Evolutionary conservation across 2,888 invertebrate species (phyloP).

Genomic region (Athalia rosae): DNA sequence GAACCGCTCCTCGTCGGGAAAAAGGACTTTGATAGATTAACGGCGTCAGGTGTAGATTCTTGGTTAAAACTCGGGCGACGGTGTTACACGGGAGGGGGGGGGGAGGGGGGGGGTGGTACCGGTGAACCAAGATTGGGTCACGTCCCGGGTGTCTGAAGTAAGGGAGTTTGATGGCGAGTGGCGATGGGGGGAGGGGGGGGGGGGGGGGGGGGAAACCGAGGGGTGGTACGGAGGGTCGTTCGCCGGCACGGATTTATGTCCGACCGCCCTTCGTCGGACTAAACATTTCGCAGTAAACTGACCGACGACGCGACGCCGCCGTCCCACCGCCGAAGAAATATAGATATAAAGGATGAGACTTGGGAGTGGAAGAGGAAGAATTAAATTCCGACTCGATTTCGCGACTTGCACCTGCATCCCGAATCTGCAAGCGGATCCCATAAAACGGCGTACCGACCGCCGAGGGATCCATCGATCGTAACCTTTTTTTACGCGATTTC

Average conservation of each 20-base stretch:
- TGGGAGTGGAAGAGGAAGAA: too few relatives aligned
- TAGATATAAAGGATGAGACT: too few relatives aligned
- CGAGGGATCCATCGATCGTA: too few relatives aligned
- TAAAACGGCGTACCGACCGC: too few relatives aligned
- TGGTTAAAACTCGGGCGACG: constrained; percentile 26
- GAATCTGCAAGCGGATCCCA: too few relatives aligned
- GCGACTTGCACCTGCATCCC: too few relatives aligned
- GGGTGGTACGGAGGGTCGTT: too few relatives aligned
- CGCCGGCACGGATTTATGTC: constrained; percentile 25
- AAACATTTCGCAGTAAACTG: constrained; percentile 43
- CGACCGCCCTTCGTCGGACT: constrained; percentile 45
- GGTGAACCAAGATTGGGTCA: constrained; percentile 57
- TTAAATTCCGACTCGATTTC: too few relatives aligned
- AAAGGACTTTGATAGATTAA: constrained; percentile 55
- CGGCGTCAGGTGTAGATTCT: constrained; percentile 55
- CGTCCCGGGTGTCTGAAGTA: constrained; percentile 46
- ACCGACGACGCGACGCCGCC: neutral
- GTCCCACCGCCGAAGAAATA: neutral
- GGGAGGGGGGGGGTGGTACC: too few relatives aligned
- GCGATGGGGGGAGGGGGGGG: constrained; percentile 14
- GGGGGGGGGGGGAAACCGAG: too few relatives aligned
- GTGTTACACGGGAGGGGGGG: neutral
- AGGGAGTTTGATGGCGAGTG: constrained; percentile 34
- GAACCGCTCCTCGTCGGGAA: neutral
- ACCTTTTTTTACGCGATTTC: too few relatives aligned